These are phyloP conservation scores for Leptodactylus fallax DNA, from an alignment of 2,797 vertebrate species.

Conservation along the genomic window DNA sequence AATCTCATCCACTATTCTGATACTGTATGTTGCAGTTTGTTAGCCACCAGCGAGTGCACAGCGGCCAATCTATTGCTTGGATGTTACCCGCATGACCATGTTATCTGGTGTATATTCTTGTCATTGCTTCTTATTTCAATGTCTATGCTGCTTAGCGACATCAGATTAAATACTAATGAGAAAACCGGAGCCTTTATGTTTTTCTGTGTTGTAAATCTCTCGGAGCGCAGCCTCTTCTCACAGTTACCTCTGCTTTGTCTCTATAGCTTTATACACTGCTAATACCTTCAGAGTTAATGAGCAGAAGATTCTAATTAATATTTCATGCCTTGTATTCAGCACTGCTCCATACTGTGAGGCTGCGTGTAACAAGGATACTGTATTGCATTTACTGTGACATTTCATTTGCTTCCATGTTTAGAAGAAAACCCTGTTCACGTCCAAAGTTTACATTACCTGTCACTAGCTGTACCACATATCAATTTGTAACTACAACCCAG, in stretches of 20 bases:
- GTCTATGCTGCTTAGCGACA: constrained; percentile 11
- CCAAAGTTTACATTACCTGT: background rate
- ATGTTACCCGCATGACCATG: background rate
- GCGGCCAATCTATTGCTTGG: no score
- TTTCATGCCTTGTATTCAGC: constrained; percentile 36
- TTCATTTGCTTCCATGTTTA: background rate
- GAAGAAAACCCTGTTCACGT: background rate
- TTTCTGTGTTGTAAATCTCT: constrained; percentile 5
- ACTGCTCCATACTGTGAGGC: background rate
- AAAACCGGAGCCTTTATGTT: background rate
- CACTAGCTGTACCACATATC: background rate
- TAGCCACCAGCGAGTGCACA: no score
- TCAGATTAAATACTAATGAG: constrained; percentile 22
- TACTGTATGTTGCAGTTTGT: no score
- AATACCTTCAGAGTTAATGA: constrained; percentile 50
- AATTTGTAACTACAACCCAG: background rate
- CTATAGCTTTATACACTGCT: constrained; percentile 14
- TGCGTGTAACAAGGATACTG: constrained; percentile 11
- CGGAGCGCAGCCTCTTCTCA: constrained; percentile 16
- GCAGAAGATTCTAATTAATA: constrained; percentile 52
- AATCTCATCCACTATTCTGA: no score
- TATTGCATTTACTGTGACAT: background rate
- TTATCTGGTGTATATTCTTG: background rate
- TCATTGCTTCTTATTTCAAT: background rate
- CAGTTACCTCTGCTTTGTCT: constrained; percentile 33